Conservation (phyloP, 2,888 invertebrate genomes). For the Rotaria macrura region DNA sequence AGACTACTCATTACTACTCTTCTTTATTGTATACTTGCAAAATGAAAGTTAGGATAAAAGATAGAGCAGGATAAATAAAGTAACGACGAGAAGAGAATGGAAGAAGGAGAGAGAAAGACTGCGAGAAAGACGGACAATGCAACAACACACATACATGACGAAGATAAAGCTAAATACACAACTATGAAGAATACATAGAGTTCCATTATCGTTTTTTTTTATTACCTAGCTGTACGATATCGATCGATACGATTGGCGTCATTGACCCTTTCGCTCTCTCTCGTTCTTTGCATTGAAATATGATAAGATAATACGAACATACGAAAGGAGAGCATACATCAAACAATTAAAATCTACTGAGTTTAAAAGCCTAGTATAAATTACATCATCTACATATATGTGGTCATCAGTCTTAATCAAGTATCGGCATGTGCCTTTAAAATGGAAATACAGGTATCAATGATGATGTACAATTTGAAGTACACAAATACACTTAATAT, state of each 20-base stretch:
- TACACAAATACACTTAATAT: neutral
- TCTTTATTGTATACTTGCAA: neutral
- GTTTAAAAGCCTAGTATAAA: neutral
- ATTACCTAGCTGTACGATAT: neutral
- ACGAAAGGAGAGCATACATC: neutral
- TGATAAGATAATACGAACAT: neutral
- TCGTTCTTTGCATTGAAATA: neutral
- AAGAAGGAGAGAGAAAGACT: neutral
- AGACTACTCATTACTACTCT: neutral
- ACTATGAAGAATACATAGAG: neutral
- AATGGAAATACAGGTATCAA: neutral
- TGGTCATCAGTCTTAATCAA: neutral
- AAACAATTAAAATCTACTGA: neutral
- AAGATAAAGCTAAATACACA: neutral
- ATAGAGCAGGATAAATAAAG: neutral
- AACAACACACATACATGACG: neutral
- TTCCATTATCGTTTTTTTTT: neutral
- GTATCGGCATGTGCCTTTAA: neutral
- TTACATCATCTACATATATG: neutral
- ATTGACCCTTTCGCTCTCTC: neutral
- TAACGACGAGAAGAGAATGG: neutral
- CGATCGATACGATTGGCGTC: neutral
- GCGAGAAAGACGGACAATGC: neutral
- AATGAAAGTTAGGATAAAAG: neutral
- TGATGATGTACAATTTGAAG: neutral